A percentile compares a stretch with the other conserved stretches of the same genome.
phyloP scores from a whole-genome alignment of 2,113 vertebrate species.

The Scatophagus argus region DNA sequence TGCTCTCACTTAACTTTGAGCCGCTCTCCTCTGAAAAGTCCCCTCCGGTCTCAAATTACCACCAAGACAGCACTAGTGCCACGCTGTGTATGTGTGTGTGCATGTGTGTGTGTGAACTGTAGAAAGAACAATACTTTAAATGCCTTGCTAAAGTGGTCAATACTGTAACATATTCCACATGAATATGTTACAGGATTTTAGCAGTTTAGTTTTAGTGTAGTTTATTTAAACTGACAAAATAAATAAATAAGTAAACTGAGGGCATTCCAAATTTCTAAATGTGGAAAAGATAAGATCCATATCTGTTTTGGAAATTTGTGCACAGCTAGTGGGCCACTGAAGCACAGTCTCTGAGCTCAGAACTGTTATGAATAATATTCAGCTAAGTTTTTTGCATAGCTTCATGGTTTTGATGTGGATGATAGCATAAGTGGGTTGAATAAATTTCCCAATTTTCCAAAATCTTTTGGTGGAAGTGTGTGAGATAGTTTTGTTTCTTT shows the following conservation, averaged over 20 bases:
- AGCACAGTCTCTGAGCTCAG: conserved; percentile 53
- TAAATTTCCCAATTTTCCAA: conserved; percentile 63
- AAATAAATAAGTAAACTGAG: conserved; percentile 3
- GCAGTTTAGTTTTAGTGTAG: conserved; percentile 13
- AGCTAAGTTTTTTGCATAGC: conserved; percentile 43
- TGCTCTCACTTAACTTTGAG: conserved; percentile 90
- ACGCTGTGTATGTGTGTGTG: conserved; percentile 35
- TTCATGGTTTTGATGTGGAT: conserved; percentile 71
- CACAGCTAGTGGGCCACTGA: conserved; percentile 27
- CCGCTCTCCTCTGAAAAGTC: conserved; percentile 91
- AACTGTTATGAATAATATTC: conserved; percentile 74
- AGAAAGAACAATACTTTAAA: conserved; percentile 34
- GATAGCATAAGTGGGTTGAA: conserved; percentile 53
- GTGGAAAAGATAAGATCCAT: conserved; percentile 64
- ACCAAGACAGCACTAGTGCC: conserved; percentile 68
- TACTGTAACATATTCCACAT: conserved; percentile 15
- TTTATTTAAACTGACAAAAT: conserved; percentile 41
- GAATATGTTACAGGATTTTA: too few relatives aligned
- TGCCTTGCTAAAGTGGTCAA: conserved; percentile 48
- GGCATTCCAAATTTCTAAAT: conserved; percentile 44
- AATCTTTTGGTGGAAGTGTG: conserved; percentile 57
- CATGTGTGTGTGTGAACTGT: conserved; percentile 27
- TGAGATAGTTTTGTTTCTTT: conserved; percentile 47
- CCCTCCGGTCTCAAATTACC: conserved; percentile 89
- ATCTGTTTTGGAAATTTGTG: conserved; percentile 75